phyloP scores from a whole-genome alignment of 92 coral and sea anemone species.

The Palythoa grandis region DNA sequence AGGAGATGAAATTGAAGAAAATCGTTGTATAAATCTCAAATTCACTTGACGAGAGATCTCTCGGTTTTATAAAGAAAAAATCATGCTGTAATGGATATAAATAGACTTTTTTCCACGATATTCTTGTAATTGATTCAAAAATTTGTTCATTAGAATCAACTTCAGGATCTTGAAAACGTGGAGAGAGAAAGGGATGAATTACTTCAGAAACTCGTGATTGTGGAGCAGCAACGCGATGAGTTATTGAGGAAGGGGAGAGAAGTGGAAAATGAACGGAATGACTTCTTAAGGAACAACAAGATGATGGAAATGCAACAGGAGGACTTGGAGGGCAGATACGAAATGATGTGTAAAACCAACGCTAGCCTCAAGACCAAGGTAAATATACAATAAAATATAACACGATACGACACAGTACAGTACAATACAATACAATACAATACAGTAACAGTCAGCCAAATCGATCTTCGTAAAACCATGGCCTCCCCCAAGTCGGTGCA shows the following conservation, averaged over 20 bases:
- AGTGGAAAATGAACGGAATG: constrained; percentile 94
- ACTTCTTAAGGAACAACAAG: constrained; percentile 92
- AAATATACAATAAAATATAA: too few relatives aligned
- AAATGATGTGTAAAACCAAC: constrained; percentile 76
- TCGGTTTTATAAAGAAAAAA: too few relatives aligned
- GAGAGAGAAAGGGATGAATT: constrained; percentile 88
- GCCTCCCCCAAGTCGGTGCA: too few relatives aligned
- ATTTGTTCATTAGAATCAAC: constrained; percentile 64
- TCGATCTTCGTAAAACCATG: too few relatives aligned
- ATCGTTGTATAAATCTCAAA: too few relatives aligned
- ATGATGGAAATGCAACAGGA: constrained; percentile 94
- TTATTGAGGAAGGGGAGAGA: constrained; percentile 85
- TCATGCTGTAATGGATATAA: neutral
- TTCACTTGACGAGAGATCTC: too few relatives aligned
- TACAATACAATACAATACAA: neutral
- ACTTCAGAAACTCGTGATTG: constrained; percentile 65
- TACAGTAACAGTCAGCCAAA: neutral
- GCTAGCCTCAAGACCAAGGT: constrained; percentile 84
- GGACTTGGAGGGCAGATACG: constrained; percentile 86
- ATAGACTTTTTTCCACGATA: neutral
- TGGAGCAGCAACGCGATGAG: constrained; percentile 91
- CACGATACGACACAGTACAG: too few relatives aligned
- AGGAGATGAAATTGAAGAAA: too few relatives aligned
- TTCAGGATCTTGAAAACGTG: constrained; percentile 91
- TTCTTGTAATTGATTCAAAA: neutral